Evolutionary conservation across 2,797 vertebrate species (phyloP), one percentile per base, ranked within the genome.

Genomic region (Poecilia wingei): DNA sequence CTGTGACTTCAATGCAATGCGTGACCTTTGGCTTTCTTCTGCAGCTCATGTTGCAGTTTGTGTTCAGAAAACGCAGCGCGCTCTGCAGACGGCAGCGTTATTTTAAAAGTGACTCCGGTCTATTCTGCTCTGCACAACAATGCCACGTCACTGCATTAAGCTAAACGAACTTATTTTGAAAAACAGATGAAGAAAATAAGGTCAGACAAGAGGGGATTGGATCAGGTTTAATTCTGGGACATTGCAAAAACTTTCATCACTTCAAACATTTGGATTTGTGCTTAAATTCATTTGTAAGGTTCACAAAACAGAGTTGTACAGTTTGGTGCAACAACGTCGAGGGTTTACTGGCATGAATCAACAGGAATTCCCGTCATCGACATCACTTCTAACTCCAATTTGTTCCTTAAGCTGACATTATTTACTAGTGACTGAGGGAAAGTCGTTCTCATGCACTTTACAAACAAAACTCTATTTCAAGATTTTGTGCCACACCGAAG

Each of bases 1-100:
- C 87, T 33, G 1, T 94, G 95, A 92, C 94, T 94, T 93, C 94
- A 90, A 75, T 71, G 95, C 93, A 95, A 96, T 95, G 94, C 57
- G 1, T 90, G 95, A 95, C 96, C 96, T 96, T 95, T 94, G 90
- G 84, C 84, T 92, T 83, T 83, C 79, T 77, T 93, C 86, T 64
- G 80, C 79, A 78, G 91, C 91, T 94, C 84, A 84, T 87, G 86
- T 94, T 93, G 61, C 92, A 4, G 14, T 61, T 81, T 85, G 80
- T 86, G 78, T 88, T 82, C 46, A 80, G 74, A 84, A 81, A 25
- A 74, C 83, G 72, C 79, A 72, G 75, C 76, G 66, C 6, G 53
- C 25, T 14, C 57, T 47, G 31, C 83, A 84, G 78, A 45, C 84
- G 85, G 75, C 79, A 77, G 80, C 85, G 88, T 86, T 87, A 86